Percentiles rank a stretch among this genome's conserved stretches.
Conservation (phyloP, 2,113 vertebrate species). For the Xiphophorus couchianus region DNA sequence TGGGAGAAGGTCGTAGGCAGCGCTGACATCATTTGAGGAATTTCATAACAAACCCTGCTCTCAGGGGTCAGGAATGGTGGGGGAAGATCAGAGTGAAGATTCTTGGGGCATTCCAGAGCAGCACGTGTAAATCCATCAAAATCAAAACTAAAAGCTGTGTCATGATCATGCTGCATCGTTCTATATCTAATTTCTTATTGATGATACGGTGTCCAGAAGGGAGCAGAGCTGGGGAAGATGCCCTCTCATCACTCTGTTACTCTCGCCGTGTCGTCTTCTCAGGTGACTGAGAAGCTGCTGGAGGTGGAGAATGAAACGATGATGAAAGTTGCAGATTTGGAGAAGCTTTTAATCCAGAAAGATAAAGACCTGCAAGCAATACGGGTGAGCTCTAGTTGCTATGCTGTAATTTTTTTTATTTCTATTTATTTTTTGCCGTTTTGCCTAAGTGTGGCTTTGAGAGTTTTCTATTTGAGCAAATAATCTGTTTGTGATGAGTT, state of each 20-base stretch:
- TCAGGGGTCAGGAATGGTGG: constrained; percentile 66
- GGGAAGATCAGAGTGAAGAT: constrained; percentile 62
- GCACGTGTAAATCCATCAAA: constrained; percentile 44
- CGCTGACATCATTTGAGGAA: constrained; percentile 68
- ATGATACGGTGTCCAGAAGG: constrained; percentile 58
- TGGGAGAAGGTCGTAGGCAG: constrained; percentile 70
- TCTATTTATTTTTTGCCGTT: not conserved
- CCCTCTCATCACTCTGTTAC: constrained; percentile 34
- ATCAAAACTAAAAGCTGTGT: constrained; percentile 58
- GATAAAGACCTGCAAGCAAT: constrained; percentile 90
- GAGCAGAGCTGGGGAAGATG: constrained; percentile 48
- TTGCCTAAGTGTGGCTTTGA: constrained; percentile 14
- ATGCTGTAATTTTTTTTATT: not conserved
- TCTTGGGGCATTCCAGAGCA: constrained; percentile 58
- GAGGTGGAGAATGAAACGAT: constrained; percentile 97
- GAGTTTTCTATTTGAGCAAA: constrained; percentile 1
- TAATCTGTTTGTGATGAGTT: constrained; percentile 52
- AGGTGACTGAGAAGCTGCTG: constrained; percentile 94
- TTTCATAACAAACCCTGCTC: constrained; percentile 71
- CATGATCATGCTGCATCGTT: constrained; percentile 68
- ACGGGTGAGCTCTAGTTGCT: constrained; percentile 78
- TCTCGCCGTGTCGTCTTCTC: constrained; percentile 14
- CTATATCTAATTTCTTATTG: constrained; percentile 57
- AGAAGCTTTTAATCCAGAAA: constrained; percentile 91
- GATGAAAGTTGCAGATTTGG: constrained; percentile 95